A percentile compares a stretch with the other conserved stretches of the same genome.
Conservation (phyloP, 2,888 invertebrate species). For the Caprella mutica region DNA sequence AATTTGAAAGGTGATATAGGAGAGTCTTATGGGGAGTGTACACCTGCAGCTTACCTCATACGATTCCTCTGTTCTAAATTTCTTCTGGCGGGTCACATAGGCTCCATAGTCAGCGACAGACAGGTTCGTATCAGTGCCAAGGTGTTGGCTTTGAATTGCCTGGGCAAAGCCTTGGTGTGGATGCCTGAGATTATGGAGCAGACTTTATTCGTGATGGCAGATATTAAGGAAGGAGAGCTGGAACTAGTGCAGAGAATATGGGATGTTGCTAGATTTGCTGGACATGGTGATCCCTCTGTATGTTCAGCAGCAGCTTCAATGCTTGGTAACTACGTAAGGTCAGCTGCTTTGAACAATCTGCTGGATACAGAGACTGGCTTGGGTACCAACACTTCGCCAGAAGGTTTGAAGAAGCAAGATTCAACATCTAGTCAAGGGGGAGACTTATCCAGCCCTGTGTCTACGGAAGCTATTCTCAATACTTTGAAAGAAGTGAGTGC, state of each 20-base stretch:
- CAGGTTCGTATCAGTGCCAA: slow-evolving; percentile 78
- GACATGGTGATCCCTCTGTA: neutral
- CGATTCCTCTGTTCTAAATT: slow-evolving; percentile 27
- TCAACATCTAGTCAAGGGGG: too few species aligned
- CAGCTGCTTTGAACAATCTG: slow-evolving; percentile 2
- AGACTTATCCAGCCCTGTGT: too few species aligned
- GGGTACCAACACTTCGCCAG: too few species aligned
- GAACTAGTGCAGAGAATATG: slow-evolving; percentile 7
- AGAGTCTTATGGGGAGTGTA: slow-evolving; percentile 15
- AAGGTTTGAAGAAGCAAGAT: too few species aligned
- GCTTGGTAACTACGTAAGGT: neutral
- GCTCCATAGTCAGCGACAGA: slow-evolving; percentile 58
- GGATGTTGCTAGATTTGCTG: neutral
- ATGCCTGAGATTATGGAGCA: slow-evolving; percentile 61
- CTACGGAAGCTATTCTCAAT: too few species aligned
- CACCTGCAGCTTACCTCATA: slow-evolving; percentile 21
- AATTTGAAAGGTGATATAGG: slow-evolving; percentile 21
- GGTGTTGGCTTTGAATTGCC: slow-evolving; percentile 67
- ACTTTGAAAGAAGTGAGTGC: too few species aligned
- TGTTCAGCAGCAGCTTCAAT: neutral
- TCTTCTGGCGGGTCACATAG: slow-evolving; percentile 36
- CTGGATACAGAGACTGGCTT: too few species aligned
- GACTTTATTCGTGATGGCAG: too few species aligned
- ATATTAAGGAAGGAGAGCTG: too few species aligned
- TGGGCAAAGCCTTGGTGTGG: slow-evolving; percentile 60